phyloP scores from a whole-genome alignment of 2,888 invertebrate species.

The Athalia circularis region DNA sequence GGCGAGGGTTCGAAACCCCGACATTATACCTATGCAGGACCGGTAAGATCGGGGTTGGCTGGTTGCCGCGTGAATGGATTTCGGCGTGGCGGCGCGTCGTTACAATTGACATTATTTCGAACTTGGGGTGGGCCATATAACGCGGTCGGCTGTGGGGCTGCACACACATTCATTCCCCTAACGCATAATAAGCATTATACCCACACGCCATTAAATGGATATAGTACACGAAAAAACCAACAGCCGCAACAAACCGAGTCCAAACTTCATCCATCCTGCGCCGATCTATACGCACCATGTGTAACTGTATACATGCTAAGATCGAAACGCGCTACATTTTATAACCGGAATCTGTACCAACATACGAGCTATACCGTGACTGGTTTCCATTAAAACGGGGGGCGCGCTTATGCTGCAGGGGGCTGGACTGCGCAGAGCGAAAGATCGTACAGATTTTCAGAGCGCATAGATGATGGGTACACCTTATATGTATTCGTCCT shows the following conservation, averaged over 20 bases:
- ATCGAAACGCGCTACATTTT: neutral
- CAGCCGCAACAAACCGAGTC: neutral
- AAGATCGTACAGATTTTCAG: neutral
- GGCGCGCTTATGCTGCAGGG: conserved; percentile 2
- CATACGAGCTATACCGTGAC: neutral
- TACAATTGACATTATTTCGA: conserved; percentile 34
- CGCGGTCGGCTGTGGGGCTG: neutral
- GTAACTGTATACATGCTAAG: too few relatives aligned
- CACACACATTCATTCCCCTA: neutral
- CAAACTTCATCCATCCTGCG: neutral
- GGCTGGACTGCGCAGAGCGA: neutral
- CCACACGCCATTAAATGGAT: neutral
- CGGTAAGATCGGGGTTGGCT: conserved; percentile 30
- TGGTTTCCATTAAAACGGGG: conserved; percentile 35
- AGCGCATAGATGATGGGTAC: too few relatives aligned
- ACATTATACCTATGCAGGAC: neutral
- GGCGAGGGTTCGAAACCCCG: conserved; percentile 55
- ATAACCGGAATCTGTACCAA: conserved; percentile 4
- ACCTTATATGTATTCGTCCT: too few relatives aligned
- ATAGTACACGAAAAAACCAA: neutral
- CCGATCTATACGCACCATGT: neutral
- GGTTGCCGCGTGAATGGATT: conserved; percentile 34
- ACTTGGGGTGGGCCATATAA: conserved; percentile 12
- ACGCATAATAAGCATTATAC: neutral
- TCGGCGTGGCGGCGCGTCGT: conserved; percentile 38